Base-by-base conservation (phyloP, 2,113 vertebrate species). In the Eudorcas thomsonii region DNA sequence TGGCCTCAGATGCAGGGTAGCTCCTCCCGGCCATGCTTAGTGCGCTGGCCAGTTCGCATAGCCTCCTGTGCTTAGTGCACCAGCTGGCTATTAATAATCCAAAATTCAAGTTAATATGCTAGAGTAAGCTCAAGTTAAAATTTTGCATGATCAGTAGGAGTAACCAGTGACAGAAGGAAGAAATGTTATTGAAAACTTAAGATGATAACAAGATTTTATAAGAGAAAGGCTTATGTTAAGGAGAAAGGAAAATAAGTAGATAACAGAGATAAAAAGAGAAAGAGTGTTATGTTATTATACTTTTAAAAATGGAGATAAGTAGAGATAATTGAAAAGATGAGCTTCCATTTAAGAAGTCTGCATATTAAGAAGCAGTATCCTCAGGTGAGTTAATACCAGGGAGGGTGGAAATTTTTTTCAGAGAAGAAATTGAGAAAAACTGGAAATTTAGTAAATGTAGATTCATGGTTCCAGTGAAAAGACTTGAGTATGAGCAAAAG, bases 1-100 rank as follows among this genome's bases (percentile, higher is more conserved):
- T 48, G 45, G 2, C 45, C 45, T 48, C 10, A 48, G 10, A 11
- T 0, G 45, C 0, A 2, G 45, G 10, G 45, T 48, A 11, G 2
- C 45, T 48, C 45, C 45, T 48, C 45, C 11, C 0, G 10, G 45
- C 45, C 45, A 48, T 10, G 36, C 36, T 39, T 39, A 39, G 36
- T 39, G 36, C 10, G 45, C 45, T 6, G 48, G 48, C 48, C 11
- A 48, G 48, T 2, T 48, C 48, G 0, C 48, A 12, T 10, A 48
- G 48, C 48, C 48, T 48, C 48, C 48, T 48, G 11, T 48, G 48
- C 48, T 48, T 48, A 48, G 48, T 48, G 48, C 11, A 0, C 48
- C 11, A 0, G 48, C 48, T 0, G 0, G 48, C 10, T 45, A 92
- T 60, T 81, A 89, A 60, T 43, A 90, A 83, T 43, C 0, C 9